Conservation (phyloP, 2,888 invertebrate species). For the Lithosia quadra region DNA sequence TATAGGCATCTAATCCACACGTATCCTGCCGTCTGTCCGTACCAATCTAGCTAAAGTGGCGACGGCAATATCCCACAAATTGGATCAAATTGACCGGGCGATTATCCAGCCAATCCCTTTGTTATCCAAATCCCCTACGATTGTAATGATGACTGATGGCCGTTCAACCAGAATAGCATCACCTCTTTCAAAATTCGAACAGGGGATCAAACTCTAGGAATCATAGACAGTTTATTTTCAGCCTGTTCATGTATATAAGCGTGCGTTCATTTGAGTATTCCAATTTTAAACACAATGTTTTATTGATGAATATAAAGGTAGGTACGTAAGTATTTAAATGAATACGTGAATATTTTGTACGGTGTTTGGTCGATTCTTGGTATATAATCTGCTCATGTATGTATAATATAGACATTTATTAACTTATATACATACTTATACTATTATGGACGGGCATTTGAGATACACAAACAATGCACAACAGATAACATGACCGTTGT, state of each 20-base stretch:
- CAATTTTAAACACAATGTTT: neutral
- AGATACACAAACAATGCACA: too few relatives aligned
- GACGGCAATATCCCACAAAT: conserved; percentile 66
- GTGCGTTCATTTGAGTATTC: neutral
- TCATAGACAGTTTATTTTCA: conserved; percentile 21
- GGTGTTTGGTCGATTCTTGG: too few relatives aligned
- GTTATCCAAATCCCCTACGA: conserved; percentile 58
- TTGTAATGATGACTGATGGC: conserved; percentile 71
- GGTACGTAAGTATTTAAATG: too few relatives aligned
- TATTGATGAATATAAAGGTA: too few relatives aligned
- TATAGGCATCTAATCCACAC: conserved; percentile 64
- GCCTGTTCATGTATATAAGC: too few relatives aligned
- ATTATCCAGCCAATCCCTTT: conserved; percentile 58
- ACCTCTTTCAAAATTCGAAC: conserved; percentile 23
- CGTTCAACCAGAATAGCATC: conserved; percentile 26
- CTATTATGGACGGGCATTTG: too few relatives aligned
- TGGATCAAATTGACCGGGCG: conserved; percentile 79
- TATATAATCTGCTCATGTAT: too few relatives aligned
- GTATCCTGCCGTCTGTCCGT: conserved; percentile 70
- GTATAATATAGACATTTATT: too few relatives aligned
- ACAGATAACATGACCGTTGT: too few relatives aligned
- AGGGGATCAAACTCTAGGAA: conserved; percentile 21
- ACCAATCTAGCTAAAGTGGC: conserved; percentile 72
- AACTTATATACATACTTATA: too few relatives aligned
- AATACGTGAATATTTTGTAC: too few relatives aligned